Evolutionary conservation across 2,888 invertebrate species (phyloP), one percentile per base, ranked within the genome.

Genomic region (Drosophila acutilabella): DNA sequence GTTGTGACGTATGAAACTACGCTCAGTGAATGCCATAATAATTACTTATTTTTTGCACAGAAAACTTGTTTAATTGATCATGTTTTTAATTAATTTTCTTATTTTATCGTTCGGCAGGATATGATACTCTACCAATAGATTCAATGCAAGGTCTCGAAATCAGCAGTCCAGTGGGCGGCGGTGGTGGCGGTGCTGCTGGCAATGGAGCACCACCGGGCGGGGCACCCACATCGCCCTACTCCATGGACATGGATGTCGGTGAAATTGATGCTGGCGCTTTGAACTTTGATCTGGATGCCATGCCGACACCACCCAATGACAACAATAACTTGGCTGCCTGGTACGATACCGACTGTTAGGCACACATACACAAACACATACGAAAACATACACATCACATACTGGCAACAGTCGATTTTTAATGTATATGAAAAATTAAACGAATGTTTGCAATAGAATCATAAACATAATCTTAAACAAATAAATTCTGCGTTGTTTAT

Each of bases 71-170:
- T 6, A 1, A 13, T 13, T 16, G 18, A 16, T 7, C 4, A 42
- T 26, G 7, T 5, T 4, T 2, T 36, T 54, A 23, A 54, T 44
- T 33, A 8, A 33, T 30, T 23, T 48, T 10, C 2, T 16, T 20
- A 90, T 88, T 66, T 30, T 80, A 7, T 71, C 14, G 38, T 58
- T 81, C 11, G 14, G 30, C 86, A 97, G 98, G 97, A 94, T 98
- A 97, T 96, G 98, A 98, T 95, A 97, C 97, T 95, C 96, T 98
- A 95, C 98, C 98, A 95, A 96, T 98, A 96, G 97, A 98, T 94
- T 96, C 97, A 89, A 97, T 98, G 97, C 97, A 98, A 94, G 98
- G 97, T 80, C 94, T 98, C 91, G 98, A 98, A 92, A 96, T 98
- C 91, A 97, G 97, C 91, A 91, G 92, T 81, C 92, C 91, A 75